Percentiles rank a stretch among this genome's conserved stretches.
phyloP scores from a whole-genome alignment of 2,113 vertebrate species.

The Leptocoma aspasia region DNA sequence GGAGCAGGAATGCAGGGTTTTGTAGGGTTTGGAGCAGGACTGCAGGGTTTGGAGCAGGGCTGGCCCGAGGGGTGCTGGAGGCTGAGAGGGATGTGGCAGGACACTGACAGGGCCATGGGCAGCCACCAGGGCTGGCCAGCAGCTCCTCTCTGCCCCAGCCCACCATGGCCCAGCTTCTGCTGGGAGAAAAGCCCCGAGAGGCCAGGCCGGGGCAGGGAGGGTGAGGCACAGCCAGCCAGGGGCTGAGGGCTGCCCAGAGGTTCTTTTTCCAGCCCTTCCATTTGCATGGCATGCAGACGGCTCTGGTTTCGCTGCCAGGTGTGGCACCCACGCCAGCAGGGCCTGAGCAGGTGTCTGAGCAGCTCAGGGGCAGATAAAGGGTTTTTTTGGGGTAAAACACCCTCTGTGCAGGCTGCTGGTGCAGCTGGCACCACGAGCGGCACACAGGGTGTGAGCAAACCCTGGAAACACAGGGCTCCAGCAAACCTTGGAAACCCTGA shows the following conservation, averaged over 20 bases:
- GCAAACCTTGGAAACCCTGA: neutral
- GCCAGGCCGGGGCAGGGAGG: neutral
- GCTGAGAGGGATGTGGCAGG: too few relatives aligned
- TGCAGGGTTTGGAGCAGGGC: too few relatives aligned
- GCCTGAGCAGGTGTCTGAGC: neutral
- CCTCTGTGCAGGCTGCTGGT: neutral
- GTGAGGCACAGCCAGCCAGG: neutral
- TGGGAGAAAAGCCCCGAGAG: neutral
- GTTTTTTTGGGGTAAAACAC: neutral
- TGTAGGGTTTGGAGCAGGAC: too few relatives aligned
- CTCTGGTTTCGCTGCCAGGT: neutral
- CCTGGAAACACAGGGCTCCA: neutral
- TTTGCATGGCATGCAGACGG: neutral
- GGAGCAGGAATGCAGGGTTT: too few relatives aligned
- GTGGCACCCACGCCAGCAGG: neutral
- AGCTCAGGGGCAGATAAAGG: neutral
- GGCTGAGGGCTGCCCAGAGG: neutral
- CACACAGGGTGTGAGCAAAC: rapidly evolving
- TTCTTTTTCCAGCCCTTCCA: neutral
- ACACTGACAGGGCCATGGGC: neutral
- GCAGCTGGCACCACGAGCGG: neutral
- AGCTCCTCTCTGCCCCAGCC: neutral
- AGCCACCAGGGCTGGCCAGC: neutral
- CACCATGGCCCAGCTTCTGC: neutral
- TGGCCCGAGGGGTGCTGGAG: neutral